phyloP scores from a whole-genome alignment of 2,797 vertebrate species.

The Macropodus opercularis region DNA sequence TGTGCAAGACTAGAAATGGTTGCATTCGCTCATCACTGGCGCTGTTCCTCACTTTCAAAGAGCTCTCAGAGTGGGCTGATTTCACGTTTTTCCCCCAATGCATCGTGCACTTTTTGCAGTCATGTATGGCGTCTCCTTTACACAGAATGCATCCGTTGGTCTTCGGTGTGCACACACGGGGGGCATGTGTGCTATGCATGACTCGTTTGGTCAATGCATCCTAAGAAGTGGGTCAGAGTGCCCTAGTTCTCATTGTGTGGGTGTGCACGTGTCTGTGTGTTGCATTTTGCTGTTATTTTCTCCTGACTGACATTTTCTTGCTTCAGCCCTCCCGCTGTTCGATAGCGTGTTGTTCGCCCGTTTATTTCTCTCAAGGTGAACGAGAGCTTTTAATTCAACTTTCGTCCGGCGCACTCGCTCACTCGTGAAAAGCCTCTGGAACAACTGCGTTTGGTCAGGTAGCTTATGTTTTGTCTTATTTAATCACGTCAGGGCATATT shows the following conservation, averaged over 20 bases:
- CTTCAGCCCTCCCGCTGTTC: conserved; percentile 62
- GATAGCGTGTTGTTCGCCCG: conserved; percentile 63
- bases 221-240: conserved; percentile 82
- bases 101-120: conserved; percentile 48
- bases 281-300: conserved; percentile 66
- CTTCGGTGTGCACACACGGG: conserved; percentile 30
- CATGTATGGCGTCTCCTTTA: conserved; percentile 51
- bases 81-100: conserved; percentile 6
- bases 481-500: conserved; percentile 80
- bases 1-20: conserved; percentile 35
- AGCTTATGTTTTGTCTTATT: conserved; percentile 80
- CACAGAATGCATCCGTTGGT: conserved; percentile 32
- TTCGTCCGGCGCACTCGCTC: conserved; percentile 46
- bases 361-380: conserved; percentile 76
- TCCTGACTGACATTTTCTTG: conserved; percentile 69
- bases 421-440: conserved; percentile 49
- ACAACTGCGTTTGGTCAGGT: conserved; percentile 74
- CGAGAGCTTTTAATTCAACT: conserved; percentile 66
- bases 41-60: conserved; percentile 22
- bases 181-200: conserved; percentile 62
- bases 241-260: conserved; percentile 78
- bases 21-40: conserved; percentile 23
- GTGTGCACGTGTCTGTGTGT: conserved; percentile 58
- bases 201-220: conserved; percentile 79
- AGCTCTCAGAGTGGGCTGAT: conserved; percentile 14